Evolutionary conservation across 2,797 vertebrate genomes (phyloP).

Genomic region (Clamator glandarius): DNA sequence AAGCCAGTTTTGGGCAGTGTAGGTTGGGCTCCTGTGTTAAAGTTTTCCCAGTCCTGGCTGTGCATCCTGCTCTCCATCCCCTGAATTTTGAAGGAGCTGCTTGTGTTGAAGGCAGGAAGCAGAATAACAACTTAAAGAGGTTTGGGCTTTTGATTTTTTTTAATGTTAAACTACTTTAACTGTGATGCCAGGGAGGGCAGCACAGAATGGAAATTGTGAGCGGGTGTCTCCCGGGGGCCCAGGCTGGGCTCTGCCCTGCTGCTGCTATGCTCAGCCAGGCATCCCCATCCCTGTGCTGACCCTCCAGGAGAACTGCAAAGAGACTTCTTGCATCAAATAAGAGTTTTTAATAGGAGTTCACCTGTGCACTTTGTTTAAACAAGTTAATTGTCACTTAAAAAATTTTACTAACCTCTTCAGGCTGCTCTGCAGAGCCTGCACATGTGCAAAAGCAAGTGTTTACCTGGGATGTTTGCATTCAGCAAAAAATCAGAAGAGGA

Average conservation of each 20-base stretch:
- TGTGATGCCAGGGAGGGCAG: neutral
- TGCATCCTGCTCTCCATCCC: neutral
- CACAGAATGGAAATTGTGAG: neutral
- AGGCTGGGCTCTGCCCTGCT: neutral
- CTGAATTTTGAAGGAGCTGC: neutral
- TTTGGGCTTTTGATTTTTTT: neutral
- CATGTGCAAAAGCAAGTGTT: accelerated
- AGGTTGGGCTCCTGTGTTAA: neutral
- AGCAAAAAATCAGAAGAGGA: neutral
- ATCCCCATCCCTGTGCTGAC: neutral
- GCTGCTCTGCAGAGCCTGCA: neutral
- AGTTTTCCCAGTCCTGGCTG: neutral
- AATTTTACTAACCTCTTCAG: neutral
- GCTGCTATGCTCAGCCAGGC: neutral
- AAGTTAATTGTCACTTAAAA: neutral
- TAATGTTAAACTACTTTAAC: neutral
- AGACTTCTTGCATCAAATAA: neutral
- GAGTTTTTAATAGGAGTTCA: neutral
- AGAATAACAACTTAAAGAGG: neutral
- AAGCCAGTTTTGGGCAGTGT: neutral
- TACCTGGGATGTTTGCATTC: accelerated
- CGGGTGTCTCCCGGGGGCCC: accelerated
- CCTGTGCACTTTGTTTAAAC: neutral
- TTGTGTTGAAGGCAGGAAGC: neutral
- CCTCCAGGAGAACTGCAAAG: neutral